A percentile compares a stretch with the other conserved stretches of the same genome.
phyloP scores from a whole-genome alignment of 2,888 invertebrate genomes.

The Cinara cedri region DNA sequence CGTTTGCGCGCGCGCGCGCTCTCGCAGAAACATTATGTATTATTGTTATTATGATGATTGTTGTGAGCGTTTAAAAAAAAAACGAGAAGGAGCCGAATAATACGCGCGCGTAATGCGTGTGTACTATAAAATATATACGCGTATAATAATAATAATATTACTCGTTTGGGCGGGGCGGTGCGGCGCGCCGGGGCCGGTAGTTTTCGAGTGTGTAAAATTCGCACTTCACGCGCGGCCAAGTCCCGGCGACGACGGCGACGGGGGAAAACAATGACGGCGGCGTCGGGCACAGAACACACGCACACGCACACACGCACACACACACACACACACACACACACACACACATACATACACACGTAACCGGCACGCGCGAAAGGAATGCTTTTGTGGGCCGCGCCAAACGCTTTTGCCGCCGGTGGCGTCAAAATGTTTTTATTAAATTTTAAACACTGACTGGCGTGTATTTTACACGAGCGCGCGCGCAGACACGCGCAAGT shows the following conservation, averaged over 20 bases:
- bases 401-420: constrained; percentile 4
- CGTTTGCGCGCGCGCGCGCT: background rate
- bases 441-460: constrained; percentile 52
- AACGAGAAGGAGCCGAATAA: too few species aligned
- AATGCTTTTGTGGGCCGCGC: constrained; percentile 51
- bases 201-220: constrained; percentile 53
- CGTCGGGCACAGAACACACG: background rate
- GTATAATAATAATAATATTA: background rate
- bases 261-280: background rate
- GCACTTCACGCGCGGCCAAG: constrained; percentile 50
- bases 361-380: constrained; percentile 37
- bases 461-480: constrained; percentile 30
- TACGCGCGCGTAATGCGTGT: too few species aligned
- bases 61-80: too few species aligned
- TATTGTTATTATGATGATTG: too few species aligned
- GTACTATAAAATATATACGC: background rate
- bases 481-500: background rate
- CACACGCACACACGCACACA: too few species aligned
- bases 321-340: too few species aligned
- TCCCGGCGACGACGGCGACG: background rate
- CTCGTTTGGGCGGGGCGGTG: background rate
- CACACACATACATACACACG: too few species aligned
- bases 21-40: too few species aligned
- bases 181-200: constrained; percentile 11
- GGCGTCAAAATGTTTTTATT: constrained; percentile 56